A percentile compares a stretch with the other conserved stretches of the same genome.
Evolutionary conservation across 1,140 invertebrate genomes (phyloP).

Genomic region (Formica selysi): DNA sequence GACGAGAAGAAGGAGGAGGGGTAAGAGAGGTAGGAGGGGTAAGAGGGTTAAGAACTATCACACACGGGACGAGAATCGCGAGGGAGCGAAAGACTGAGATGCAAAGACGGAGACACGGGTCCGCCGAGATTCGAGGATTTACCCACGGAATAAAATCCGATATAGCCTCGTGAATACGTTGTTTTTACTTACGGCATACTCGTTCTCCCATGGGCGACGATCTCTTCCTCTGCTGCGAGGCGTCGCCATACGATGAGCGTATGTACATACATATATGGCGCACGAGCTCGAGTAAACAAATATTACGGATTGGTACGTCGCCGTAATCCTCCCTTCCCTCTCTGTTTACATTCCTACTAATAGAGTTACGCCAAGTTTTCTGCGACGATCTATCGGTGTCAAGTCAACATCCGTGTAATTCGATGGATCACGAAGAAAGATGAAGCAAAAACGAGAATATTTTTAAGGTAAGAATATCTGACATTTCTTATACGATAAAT

Average conservation of each 20-base stretch:
- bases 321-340: neutral
- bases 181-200: conserved; percentile 19
- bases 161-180: conserved; percentile 77
- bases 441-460: neutral
- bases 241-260: conserved; percentile 12
- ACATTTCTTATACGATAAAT: neutral
- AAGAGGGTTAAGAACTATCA: conserved; percentile 19
- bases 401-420: neutral
- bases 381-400: neutral
- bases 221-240: neutral
- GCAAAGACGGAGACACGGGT: conserved; percentile 30
- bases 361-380: neutral
- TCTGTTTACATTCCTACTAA: conserved; percentile 7
- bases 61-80: conserved; percentile 39
- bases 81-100: conserved; percentile 21
- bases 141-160: conserved; percentile 78
- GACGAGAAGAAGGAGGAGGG: neutral
- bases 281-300: conserved; percentile 55
- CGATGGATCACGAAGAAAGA: neutral
- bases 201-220: conserved; percentile 53
- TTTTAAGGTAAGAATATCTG: conserved; percentile 17
- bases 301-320: conserved; percentile 40
- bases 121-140: conserved; percentile 75
- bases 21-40: neutral
- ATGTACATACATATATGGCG: neutral